Conservation (phyloP, 2,888 invertebrate genomes). For the Erebia palarica region DNA sequence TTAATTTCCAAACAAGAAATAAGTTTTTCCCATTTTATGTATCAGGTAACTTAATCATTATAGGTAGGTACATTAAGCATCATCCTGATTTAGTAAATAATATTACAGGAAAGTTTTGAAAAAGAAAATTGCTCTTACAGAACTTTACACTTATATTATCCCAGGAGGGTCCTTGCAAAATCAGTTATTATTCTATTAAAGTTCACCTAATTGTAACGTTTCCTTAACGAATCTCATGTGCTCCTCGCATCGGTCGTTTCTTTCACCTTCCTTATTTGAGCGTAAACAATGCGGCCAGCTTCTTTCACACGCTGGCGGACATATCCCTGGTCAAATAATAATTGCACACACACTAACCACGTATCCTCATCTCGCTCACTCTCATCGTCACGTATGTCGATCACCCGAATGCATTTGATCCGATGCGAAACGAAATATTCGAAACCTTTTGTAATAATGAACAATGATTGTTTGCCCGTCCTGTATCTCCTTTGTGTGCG, state of each 20-base stretch:
- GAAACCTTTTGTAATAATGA: conserved; percentile 82
- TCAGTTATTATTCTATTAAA: conserved; percentile 20
- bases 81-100: no score
- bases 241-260: conserved; percentile 64
- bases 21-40: not conserved
- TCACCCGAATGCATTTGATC: conserved; percentile 77
- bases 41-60: not conserved
- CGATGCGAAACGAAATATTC: conserved; percentile 80
- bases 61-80: not conserved
- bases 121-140: not conserved
- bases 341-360: conserved; percentile 70
- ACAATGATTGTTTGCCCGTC: conserved; percentile 82
- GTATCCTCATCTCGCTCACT: conserved; percentile 59
- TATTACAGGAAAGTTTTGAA: not conserved
- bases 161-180: not conserved
- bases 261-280: conserved; percentile 79
- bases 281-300: conserved; percentile 79
- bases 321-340: conserved; percentile 82
- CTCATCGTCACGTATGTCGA: conserved; percentile 67
- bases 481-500: conserved; percentile 80
- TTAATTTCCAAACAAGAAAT: not conserved
- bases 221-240: conserved; percentile 63
- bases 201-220: conserved; percentile 62
- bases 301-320: conserved; percentile 81
- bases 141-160: not conserved